phyloP scores from a whole-genome alignment of 1,140 invertebrate genomes.

The Propsilocerus akamusi region DNA sequence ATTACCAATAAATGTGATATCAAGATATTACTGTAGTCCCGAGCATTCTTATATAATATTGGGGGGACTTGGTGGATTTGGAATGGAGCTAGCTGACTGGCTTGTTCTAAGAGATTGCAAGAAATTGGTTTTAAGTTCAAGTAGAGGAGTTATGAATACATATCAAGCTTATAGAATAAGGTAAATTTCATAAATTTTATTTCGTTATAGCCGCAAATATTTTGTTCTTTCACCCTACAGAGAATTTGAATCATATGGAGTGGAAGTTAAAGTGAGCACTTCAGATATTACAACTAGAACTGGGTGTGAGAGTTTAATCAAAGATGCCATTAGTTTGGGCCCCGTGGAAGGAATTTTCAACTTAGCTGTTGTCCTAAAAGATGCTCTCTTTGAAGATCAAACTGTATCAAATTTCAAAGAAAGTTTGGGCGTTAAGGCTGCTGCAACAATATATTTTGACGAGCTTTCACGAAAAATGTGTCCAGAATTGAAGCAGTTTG shows the following conservation, averaged over 20 bases:
- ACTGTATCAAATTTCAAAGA: constrained; percentile 32
- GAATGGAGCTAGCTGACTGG: constrained; percentile 80
- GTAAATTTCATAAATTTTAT: too few relatives aligned
- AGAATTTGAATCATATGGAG: constrained; percentile 40
- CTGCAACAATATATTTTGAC: constrained; percentile 38
- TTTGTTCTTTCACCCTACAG: too few relatives aligned
- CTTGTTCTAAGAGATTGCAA: constrained; percentile 60
- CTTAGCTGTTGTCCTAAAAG: constrained; percentile 49
- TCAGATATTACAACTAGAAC: constrained; percentile 38
- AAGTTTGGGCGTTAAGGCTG: constrained; percentile 36
- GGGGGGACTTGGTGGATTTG: constrained; percentile 77
- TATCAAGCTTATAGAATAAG: constrained; percentile 50
- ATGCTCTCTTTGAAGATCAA: constrained; percentile 41
- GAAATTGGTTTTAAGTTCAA: constrained; percentile 60
- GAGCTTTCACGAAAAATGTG: constrained; percentile 33
- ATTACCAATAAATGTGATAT: constrained; percentile 14
- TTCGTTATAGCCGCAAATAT: too few relatives aligned
- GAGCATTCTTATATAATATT: constrained; percentile 34
- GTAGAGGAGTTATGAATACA: constrained; percentile 54
- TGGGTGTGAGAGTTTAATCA: constrained; percentile 39
- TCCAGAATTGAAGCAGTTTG: constrained; percentile 38
- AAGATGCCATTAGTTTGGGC: constrained; percentile 36
- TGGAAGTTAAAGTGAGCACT: constrained; percentile 38
- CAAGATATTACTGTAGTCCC: constrained; percentile 26
- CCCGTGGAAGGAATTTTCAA: constrained; percentile 66